Conservation (phyloP, 2,888 invertebrate genomes). For the Aelia acuminata region DNA sequence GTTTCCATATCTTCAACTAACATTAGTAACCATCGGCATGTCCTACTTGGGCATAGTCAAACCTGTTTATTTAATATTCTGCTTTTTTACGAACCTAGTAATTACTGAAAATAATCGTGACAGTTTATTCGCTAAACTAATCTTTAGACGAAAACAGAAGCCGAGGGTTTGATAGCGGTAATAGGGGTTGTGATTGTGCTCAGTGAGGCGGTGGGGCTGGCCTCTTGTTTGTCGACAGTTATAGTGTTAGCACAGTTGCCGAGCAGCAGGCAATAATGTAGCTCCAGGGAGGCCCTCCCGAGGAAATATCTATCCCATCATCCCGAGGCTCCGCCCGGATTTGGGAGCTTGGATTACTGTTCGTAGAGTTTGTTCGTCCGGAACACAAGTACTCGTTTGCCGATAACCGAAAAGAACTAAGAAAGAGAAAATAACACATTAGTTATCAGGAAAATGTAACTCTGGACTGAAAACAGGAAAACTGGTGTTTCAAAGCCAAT, state of each 20-base stretch:
- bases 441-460: too few relatives aligned
- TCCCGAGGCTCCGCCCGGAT: neutral
- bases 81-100: too few relatives aligned
- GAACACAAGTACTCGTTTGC: neutral
- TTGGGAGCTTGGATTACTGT: neutral
- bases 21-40: too few relatives aligned
- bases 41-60: too few relatives aligned
- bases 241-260: neutral
- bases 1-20: too few relatives aligned
- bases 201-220: neutral
- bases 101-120: too few relatives aligned
- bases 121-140: neutral
- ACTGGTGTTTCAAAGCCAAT: too few relatives aligned
- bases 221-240: neutral
- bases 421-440: too few relatives aligned
- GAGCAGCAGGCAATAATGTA: conserved; percentile 6
- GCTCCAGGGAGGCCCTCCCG: neutral
- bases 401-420: neutral
- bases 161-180: neutral
- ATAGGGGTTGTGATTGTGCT: conserved; percentile 3
- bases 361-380: neutral
- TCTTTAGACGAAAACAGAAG: neutral
- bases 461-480: too few relatives aligned
- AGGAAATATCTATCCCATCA: neutral
- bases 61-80: too few relatives aligned